Conservation (phyloP, 1,140 invertebrate genomes). For the Sminthurides bifidus region DNA sequence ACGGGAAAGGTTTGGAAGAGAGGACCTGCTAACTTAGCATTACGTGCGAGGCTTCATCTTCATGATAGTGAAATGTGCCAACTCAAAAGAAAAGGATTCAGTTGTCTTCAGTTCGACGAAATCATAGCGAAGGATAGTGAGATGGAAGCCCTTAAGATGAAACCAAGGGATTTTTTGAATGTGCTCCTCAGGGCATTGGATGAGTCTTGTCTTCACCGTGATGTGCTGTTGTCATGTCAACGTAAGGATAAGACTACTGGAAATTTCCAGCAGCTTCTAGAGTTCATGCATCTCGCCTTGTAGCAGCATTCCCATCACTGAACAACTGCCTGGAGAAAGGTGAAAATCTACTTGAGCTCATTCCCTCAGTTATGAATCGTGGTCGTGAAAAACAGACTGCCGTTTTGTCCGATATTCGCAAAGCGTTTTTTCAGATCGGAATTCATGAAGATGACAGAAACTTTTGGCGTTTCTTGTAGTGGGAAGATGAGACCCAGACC, state of each 20-base stretch:
- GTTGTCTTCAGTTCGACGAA: not conserved
- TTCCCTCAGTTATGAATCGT: slow-evolving; percentile 35
- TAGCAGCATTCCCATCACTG: slow-evolving; percentile 32
- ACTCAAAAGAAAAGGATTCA: not conserved
- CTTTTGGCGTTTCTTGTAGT: slow-evolving; percentile 32
- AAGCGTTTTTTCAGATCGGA: slow-evolving; percentile 38
- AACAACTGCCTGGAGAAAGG: slow-evolving; percentile 38
- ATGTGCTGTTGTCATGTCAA: slow-evolving; percentile 32
- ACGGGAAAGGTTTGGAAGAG: not conserved
- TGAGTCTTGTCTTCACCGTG: slow-evolving; percentile 33
- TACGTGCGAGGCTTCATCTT: slow-evolving; percentile 8
- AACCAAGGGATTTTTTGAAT: not conserved
- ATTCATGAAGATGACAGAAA: slow-evolving; percentile 33
- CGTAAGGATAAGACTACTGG: no score
- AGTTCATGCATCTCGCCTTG: slow-evolving; percentile 28
- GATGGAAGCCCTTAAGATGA: not conserved
- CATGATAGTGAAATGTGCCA: no score
- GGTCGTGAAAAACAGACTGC: slow-evolving; percentile 36
- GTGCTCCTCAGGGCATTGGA: slow-evolving; percentile 7
- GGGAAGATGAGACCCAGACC: not conserved
- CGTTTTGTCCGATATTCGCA: slow-evolving; percentile 37
- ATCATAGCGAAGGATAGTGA: slow-evolving; percentile 3
- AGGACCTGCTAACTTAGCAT: slow-evolving; percentile 2
- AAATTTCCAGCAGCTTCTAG: no score
- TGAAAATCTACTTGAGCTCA: slow-evolving; percentile 37